Evolutionary conservation across 2,888 invertebrate genomes (phyloP).

Genomic region (Ormyrus nitidulus): DNA sequence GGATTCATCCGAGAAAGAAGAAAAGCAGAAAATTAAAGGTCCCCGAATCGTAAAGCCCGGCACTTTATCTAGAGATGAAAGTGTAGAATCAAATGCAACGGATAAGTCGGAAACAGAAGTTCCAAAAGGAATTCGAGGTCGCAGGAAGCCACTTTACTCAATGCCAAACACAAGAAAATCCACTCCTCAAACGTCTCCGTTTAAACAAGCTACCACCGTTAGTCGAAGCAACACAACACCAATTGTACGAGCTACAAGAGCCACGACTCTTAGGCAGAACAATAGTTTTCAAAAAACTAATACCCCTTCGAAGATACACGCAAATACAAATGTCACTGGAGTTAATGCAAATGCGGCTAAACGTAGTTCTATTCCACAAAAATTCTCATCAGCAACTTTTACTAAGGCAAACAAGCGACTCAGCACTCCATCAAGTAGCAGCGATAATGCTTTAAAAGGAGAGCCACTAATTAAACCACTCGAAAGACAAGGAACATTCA

Average conservation of each 20-base stretch:
- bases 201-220: conserved; percentile 61
- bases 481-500: conserved; percentile 93
- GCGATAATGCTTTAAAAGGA: conserved; percentile 53
- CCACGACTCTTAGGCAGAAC: conserved; percentile 69
- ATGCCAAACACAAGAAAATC: conserved; percentile 68
- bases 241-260: conserved; percentile 70
- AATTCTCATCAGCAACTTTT: conserved; percentile 63
- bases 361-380: conserved; percentile 67
- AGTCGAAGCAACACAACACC: conserved; percentile 70
- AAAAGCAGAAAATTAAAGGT: conserved; percentile 56
- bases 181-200: conserved; percentile 70
- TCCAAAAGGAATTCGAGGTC: conserved; percentile 77
- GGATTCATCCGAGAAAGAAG: conserved; percentile 62
- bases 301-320: conserved; percentile 38
- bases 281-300: conserved; percentile 63
- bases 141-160: conserved; percentile 82
- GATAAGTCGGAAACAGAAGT: conserved; percentile 66
- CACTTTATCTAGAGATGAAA: conserved; percentile 64
- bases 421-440: conserved; percentile 53
- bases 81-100: conserved; percentile 67
- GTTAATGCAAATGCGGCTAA: conserved; percentile 61
- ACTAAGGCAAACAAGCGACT: conserved; percentile 62
- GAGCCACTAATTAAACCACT: conserved; percentile 74
- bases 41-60: conserved; percentile 78
- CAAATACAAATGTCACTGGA: conserved; percentile 47